phyloP scores from a whole-genome alignment of 2,113 vertebrate genomes.

The Gallinago media region DNA sequence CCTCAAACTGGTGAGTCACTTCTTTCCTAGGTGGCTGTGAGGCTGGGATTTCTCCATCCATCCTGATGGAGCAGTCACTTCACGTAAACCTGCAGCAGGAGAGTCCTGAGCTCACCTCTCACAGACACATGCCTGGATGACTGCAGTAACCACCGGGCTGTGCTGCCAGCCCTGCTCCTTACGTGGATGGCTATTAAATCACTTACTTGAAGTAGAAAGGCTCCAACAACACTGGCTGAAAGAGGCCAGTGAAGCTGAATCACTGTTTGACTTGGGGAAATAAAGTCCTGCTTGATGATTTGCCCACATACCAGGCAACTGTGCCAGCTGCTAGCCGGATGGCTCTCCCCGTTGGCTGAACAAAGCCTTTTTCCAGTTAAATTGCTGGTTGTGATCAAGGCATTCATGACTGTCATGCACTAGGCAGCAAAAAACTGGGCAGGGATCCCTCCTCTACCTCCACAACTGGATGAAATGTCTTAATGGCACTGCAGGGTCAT shows the following conservation, averaged over 20 bases:
- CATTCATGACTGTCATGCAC: neutral
- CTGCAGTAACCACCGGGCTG: neutral
- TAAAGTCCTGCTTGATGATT: neutral
- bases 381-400: neutral
- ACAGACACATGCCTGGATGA: neutral
- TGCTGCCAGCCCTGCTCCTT: neutral
- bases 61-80: neutral
- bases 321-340: neutral
- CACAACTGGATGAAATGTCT: neutral
- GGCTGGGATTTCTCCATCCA: neutral
- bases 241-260: slow-evolving; percentile 21
- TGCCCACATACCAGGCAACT: neutral
- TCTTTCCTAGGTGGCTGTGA: neutral
- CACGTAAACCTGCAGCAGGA: neutral
- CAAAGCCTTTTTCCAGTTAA: neutral
- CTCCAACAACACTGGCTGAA: slow-evolving; percentile 17
- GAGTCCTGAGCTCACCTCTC: slow-evolving; percentile 18
- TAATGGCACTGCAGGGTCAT: neutral
- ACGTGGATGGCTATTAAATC: neutral
- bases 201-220: neutral
- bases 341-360: neutral
- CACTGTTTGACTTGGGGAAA: slow-evolving; percentile 12
- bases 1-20: neutral
- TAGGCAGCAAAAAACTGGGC: neutral
- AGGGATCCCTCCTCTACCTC: neutral